phyloP scores from a whole-genome alignment of 2,888 invertebrate species.

The Seira ritae region DNA sequence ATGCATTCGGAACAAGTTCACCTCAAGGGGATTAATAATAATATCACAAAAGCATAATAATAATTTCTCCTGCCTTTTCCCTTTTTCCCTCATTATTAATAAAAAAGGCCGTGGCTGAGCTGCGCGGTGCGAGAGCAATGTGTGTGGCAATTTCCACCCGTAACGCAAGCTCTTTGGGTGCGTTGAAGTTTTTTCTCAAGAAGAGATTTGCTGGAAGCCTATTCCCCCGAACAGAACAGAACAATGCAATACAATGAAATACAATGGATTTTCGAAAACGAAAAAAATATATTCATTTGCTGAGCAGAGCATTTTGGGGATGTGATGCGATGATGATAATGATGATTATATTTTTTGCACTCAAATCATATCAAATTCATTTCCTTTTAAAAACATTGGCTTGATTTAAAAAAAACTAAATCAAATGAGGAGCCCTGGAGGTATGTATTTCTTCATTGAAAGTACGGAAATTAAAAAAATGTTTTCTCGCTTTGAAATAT shows the following conservation, averaged over 20 bases:
- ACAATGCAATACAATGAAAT: too few relatives aligned
- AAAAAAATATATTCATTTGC: too few relatives aligned
- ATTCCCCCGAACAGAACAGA: too few relatives aligned
- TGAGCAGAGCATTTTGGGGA: too few relatives aligned
- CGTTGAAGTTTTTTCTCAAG: background rate
- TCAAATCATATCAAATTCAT: background rate
- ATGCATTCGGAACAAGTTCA: conserved; percentile 61
- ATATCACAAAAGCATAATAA: conserved; percentile 39
- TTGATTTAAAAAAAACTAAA: conserved; percentile 1
- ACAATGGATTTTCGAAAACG: too few relatives aligned
- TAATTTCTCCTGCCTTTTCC: conserved; percentile 20
- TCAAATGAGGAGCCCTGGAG: conserved; percentile 7
- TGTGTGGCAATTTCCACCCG: conserved; percentile 50
- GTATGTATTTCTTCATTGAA: background rate
- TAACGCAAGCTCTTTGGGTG: background rate
- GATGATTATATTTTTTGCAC: too few relatives aligned
- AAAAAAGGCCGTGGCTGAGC: background rate
- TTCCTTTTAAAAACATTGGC: background rate
- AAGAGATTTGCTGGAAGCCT: conserved; percentile 3
- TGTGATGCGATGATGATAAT: too few relatives aligned
- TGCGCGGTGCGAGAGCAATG: conserved; percentile 38
- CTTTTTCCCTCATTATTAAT: conserved; percentile 48
- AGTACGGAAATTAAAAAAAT: background rate
- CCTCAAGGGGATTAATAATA: conserved; percentile 60
- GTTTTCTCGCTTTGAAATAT: too few relatives aligned